phyloP scores from a whole-genome alignment of 37 sponge, comb jelly and placozoan species.

The Dysidea cf. avara region DNA sequence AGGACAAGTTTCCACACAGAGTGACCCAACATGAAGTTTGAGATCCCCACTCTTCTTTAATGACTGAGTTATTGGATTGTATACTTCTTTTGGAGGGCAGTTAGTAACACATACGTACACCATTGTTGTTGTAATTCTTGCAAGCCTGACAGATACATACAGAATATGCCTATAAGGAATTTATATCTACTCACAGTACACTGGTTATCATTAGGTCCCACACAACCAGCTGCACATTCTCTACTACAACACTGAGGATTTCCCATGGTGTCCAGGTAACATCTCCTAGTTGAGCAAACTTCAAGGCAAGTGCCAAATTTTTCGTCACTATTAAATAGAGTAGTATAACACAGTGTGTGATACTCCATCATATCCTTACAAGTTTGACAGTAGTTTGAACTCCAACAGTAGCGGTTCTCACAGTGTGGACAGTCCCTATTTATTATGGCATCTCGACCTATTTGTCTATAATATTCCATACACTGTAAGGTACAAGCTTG shows the following conservation, averaged over 20 bases:
- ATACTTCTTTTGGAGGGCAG: slow-evolving; percentile 41
- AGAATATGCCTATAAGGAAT: not conserved
- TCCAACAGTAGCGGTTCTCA: not conserved
- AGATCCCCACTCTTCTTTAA: slow-evolving; percentile 45
- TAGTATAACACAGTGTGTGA: too few relatives aligned
- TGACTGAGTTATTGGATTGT: slow-evolving; percentile 11
- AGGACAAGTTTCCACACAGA: slow-evolving; percentile 55
- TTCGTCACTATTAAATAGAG: slow-evolving; percentile 19
- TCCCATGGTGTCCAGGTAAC: not conserved
- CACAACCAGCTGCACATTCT: slow-evolving; percentile 65
- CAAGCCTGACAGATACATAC: slow-evolving; percentile 45
- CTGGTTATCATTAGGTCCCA: slow-evolving; percentile 28
- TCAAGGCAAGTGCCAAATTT: not conserved
- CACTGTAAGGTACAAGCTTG: not conserved
- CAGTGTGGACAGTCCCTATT: not conserved
- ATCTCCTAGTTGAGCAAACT: slow-evolving; percentile 26
- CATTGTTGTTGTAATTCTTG: slow-evolving; percentile 51
- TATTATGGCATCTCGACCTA: too few relatives aligned
- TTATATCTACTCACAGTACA: slow-evolving; percentile 20
- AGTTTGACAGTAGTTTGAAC: not conserved
- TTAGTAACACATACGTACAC: slow-evolving; percentile 47
- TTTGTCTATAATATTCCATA: too few relatives aligned
- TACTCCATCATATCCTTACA: not conserved
- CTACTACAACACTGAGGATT: slow-evolving; percentile 40
- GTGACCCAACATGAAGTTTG: slow-evolving; percentile 24